phyloP scores from a whole-genome alignment of 2,888 invertebrate species.

The Prosapia bicincta region DNA sequence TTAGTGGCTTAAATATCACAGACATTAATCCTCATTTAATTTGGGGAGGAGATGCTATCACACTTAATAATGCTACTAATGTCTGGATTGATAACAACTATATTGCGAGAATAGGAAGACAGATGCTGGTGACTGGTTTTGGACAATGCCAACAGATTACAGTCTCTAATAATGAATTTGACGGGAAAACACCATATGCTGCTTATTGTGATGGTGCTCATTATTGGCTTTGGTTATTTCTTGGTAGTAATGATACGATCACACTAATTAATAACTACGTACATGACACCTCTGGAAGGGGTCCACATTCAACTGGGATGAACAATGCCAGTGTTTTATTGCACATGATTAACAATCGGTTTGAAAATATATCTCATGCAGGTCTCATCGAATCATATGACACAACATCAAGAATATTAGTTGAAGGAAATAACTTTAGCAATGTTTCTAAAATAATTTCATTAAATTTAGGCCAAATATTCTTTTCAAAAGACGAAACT shows the following conservation, averaged over 20 bases:
- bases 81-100: conserved; percentile 6
- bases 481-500: not conserved
- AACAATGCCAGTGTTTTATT: not conserved
- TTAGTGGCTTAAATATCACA: conserved; percentile 9
- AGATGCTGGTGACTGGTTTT: conserved; percentile 15
- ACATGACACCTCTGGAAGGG: conserved; percentile 10
- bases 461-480: not conserved
- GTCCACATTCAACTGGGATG: conserved; percentile 8
- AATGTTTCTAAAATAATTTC: not conserved
- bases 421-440: not conserved
- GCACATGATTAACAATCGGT: conserved; percentile 8
- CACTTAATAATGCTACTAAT: conserved; percentile 4
- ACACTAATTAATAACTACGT: conserved; percentile 15
- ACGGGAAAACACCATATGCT: conserved; percentile 13
- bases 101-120: conserved; percentile 19
- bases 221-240: conserved; percentile 24
- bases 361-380: not conserved
- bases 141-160: not conserved
- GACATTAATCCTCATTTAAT: conserved; percentile 20
- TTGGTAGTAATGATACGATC: conserved; percentile 13
- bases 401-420: not conserved
- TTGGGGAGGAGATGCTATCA: conserved; percentile 22
- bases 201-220: conserved; percentile 15
- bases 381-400: conserved; percentile 6
- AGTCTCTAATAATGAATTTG: conserved; percentile 11